A percentile compares a stretch with the other conserved stretches of the same genome.
Evolutionary conservation across 2,888 invertebrate genomes (phyloP).

Genomic region (Synergus laeviventris): DNA sequence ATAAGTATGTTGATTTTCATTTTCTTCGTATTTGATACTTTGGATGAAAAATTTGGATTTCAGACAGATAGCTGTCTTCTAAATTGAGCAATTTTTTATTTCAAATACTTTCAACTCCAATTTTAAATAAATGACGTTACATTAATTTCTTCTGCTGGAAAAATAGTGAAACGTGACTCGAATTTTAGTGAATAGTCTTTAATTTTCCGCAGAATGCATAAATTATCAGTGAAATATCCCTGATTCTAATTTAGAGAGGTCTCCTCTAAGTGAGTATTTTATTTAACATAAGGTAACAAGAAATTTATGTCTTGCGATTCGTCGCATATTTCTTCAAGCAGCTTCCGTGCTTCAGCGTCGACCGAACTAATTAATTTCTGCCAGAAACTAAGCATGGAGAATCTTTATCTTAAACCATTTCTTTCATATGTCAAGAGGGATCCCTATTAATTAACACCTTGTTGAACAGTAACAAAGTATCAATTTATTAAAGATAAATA

Average conservation of each 20-base stretch:
- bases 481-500: neutral
- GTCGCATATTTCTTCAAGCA: slow-evolving; percentile 40
- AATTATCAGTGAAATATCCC: too few relatives aligned
- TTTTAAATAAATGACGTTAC: too few relatives aligned
- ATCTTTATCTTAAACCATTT: slow-evolving; percentile 57
- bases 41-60: too few relatives aligned
- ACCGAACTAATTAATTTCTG: slow-evolving; percentile 64
- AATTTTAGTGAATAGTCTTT: too few relatives aligned
- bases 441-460: neutral
- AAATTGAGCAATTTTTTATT: too few relatives aligned
- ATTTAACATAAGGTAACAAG: neutral
- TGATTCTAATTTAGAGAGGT: neutral
- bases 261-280: neutral
- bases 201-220: too few relatives aligned
- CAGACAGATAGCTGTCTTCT: too few relatives aligned
- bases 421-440: neutral
- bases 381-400: slow-evolving; percentile 57
- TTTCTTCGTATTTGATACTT: neutral
- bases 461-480: neutral
- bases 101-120: too few relatives aligned
- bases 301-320: neutral
- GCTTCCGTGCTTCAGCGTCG: slow-evolving; percentile 56
- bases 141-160: too few relatives aligned
- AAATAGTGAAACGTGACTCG: too few relatives aligned
- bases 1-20: neutral